These are phyloP conservation scores for Drosophila mercatorum DNA, from an alignment of 2,888 invertebrate genomes.

Conservation along the genomic window DNA sequence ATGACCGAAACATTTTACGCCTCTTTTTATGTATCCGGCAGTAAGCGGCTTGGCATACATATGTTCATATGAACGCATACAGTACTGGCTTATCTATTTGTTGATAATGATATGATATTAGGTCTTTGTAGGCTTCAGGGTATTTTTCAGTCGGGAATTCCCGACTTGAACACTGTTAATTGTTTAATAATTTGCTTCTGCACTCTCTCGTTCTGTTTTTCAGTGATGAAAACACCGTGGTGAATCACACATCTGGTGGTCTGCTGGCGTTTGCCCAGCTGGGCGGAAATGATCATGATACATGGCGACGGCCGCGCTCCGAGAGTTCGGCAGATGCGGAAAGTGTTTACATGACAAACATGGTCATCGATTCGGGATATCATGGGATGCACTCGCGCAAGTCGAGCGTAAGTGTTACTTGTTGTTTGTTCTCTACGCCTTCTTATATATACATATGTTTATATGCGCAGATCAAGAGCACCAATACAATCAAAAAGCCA, in stretches of 20 bases:
- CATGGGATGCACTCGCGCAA: slow-evolving; percentile 84
- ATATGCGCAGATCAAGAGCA: slow-evolving; percentile 81
- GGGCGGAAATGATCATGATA: slow-evolving; percentile 87
- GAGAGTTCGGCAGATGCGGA: slow-evolving; percentile 93
- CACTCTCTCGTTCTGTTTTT: slow-evolving; percentile 34
- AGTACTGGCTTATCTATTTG: too few relatives aligned
- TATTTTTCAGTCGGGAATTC: too few relatives aligned
- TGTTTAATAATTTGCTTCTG: too few relatives aligned
- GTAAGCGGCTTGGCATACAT: too few relatives aligned
- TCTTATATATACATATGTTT: neutral
- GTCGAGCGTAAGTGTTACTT: slow-evolving; percentile 83
- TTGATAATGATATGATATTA: too few relatives aligned
- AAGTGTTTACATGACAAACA: slow-evolving; percentile 87
- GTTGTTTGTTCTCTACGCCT: neutral
- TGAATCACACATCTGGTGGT: slow-evolving; percentile 85
- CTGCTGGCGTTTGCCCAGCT: slow-evolving; percentile 83
- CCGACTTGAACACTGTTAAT: neutral
- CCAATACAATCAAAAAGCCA: slow-evolving; percentile 82
- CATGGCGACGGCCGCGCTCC: slow-evolving; percentile 90
- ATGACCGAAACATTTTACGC: too few relatives aligned
- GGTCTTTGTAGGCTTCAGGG: too few relatives aligned
- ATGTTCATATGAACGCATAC: too few relatives aligned
- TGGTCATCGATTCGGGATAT: slow-evolving; percentile 83
- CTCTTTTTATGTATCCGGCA: too few relatives aligned
- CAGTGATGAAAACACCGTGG: slow-evolving; percentile 92